phyloP scores from a whole-genome alignment of 2,113 vertebrate genomes.

The Mobula hypostoma region DNA sequence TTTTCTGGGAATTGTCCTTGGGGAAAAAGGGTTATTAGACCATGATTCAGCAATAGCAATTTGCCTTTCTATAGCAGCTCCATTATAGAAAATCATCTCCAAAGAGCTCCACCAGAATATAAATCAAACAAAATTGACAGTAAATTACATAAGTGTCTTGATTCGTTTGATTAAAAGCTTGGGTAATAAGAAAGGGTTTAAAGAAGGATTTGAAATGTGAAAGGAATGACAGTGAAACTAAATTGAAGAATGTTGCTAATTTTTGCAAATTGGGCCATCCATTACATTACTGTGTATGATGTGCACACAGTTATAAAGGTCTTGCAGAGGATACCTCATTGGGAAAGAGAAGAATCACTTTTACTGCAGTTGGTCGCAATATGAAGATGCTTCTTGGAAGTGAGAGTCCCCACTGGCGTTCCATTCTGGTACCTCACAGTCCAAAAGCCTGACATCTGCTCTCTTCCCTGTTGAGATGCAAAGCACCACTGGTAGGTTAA shows the following conservation, averaged over 20 bases:
- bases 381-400: background rate
- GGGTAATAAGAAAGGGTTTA: background rate
- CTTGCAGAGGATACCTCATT: background rate
- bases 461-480: background rate
- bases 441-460: background rate
- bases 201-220: background rate
- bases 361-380: background rate
- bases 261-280: background rate
- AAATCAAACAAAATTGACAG: background rate
- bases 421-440: background rate
- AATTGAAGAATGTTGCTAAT: background rate
- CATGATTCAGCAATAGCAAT: background rate
- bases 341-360: background rate
- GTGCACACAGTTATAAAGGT: background rate
- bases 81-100: background rate
- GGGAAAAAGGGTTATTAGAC: background rate
- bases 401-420: background rate
- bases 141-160: background rate
- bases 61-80: background rate
- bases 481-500: background rate
- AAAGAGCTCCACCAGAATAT: background rate
- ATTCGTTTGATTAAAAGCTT: background rate
- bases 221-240: background rate
- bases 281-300: background rate
- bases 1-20: background rate